These are phyloP conservation scores for Malaclemys terrapin DNA, from an alignment of 2,113 vertebrate genomes.

Conservation along the genomic window DNA sequence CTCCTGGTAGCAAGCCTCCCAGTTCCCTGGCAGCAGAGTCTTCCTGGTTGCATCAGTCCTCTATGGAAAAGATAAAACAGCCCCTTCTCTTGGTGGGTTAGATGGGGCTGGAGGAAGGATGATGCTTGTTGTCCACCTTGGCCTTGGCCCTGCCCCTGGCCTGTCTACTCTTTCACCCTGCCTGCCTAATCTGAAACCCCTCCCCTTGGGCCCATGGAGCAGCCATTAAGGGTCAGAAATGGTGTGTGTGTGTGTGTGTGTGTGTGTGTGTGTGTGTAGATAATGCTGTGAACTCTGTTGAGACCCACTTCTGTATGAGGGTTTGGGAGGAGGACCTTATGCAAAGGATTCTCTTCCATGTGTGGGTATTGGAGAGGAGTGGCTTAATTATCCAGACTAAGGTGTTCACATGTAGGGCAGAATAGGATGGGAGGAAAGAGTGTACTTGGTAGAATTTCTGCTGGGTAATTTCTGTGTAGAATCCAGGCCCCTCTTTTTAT, in stretches of 20 bases:
- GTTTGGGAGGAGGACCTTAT: neutral
- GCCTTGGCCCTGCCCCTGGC: neutral
- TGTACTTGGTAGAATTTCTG: neutral
- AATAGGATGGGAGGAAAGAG: neutral
- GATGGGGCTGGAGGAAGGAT: neutral
- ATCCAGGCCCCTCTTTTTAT: neutral
- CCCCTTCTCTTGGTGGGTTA: neutral
- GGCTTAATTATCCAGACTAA: conserved; percentile 32
- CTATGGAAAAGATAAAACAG: neutral
- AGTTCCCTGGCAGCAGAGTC: neutral
- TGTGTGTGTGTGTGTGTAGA: neutral
- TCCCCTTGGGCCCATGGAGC: neutral
- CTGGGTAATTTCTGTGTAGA: conserved; percentile 28
- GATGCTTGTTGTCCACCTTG: neutral
- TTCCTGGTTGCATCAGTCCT: neutral
- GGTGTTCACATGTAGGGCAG: neutral
- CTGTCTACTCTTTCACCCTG: neutral
- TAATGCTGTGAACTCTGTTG: neutral
- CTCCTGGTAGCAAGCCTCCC: neutral
- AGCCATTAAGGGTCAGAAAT: neutral
- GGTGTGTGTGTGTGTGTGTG: too few relatives aligned
- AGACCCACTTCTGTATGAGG: neutral
- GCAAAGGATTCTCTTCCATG: neutral
- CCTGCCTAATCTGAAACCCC: neutral
- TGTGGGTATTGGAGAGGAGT: conserved; percentile 20